These are phyloP conservation scores for Aspidoscelis tigris DNA, from an alignment of 2,113 vertebrate species.

Conservation along the genomic window DNA sequence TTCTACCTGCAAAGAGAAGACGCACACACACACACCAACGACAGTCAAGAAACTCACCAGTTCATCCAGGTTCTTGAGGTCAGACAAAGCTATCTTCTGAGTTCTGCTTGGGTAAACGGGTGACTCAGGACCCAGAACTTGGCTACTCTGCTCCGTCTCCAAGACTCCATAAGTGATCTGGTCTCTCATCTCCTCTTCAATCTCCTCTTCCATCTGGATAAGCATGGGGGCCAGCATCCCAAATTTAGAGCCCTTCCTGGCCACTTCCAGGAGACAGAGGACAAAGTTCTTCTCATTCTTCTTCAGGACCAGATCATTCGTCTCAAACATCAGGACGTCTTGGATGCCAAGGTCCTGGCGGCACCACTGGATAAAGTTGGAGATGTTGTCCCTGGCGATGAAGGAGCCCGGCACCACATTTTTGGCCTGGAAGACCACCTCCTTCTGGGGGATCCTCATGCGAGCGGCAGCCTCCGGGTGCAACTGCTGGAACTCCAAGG, in stretches of 20 bases:
- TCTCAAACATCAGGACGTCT: slow-evolving; percentile 98
- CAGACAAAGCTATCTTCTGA: slow-evolving; percentile 84
- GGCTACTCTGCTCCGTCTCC: neutral
- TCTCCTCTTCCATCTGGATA: slow-evolving; percentile 97
- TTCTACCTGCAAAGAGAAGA: neutral
- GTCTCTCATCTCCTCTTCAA: slow-evolving; percentile 90
- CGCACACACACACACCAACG: neutral
- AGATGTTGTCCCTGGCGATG: slow-evolving; percentile 91
- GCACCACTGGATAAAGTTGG: slow-evolving; percentile 97
- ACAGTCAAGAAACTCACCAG: slow-evolving; percentile 77
- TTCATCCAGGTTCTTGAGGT: slow-evolving; percentile 94
- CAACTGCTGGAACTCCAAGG: slow-evolving; percentile 72
- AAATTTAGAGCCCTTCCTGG: slow-evolving; percentile 89
- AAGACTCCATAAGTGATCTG: slow-evolving; percentile 68
- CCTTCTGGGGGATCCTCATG: slow-evolving; percentile 79
- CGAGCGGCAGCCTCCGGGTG: slow-evolving; percentile 75
- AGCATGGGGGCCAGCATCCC: slow-evolving; percentile 96
- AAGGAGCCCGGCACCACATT: slow-evolving; percentile 88
- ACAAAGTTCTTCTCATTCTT: slow-evolving; percentile 97
- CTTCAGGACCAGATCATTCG: slow-evolving; percentile 93
- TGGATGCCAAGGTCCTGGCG: slow-evolving; percentile 91
- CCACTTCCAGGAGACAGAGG: slow-evolving; percentile 94
- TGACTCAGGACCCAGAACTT: slow-evolving; percentile 18
- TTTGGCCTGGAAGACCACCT: slow-evolving; percentile 88
- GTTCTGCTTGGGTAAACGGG: slow-evolving; percentile 70